Evolutionary conservation across 2,888 invertebrate species (phyloP).

Genomic region (Chelonus formosanus): DNA sequence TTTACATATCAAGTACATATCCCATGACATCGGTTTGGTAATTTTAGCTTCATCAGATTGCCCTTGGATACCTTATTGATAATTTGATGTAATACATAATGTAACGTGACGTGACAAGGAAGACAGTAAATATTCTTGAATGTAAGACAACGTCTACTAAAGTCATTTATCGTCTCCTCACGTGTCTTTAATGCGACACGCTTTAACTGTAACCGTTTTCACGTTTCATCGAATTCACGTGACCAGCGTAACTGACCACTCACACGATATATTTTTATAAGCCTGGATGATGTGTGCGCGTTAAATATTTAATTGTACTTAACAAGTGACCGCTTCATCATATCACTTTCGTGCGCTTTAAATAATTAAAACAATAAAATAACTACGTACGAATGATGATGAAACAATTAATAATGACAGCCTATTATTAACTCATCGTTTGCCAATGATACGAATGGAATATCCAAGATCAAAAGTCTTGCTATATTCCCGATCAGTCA

Average conservation of each 20-base stretch:
- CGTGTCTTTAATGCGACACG: conserved; percentile 32
- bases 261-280: conserved; percentile 15
- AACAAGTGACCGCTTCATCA: too few relatives aligned
- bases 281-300: background rate
- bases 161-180: conserved; percentile 32
- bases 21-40: too few relatives aligned
- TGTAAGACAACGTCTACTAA: conserved; percentile 26
- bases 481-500: conserved; percentile 4
- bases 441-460: conserved; percentile 14
- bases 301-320: background rate
- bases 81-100: background rate
- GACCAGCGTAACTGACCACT: conserved; percentile 33
- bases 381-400: background rate
- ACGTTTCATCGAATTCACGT: conserved; percentile 34
- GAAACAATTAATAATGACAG: background rate
- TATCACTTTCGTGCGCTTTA: too few relatives aligned
- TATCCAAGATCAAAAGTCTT: conserved; percentile 1
- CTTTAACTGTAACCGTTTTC: conserved; percentile 23
- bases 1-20: too few relatives aligned
- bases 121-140: conserved; percentile 29
- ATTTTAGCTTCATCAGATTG: too few relatives aligned
- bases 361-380: background rate
- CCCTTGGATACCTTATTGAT: too few relatives aligned
- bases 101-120: conserved; percentile 13
- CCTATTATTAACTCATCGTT: conserved; percentile 13